A percentile compares a stretch with the other conserved stretches of the same genome.
Conservation (phyloP, 2,888 invertebrate species). For the Sinohyriopsis cumingii region DNA sequence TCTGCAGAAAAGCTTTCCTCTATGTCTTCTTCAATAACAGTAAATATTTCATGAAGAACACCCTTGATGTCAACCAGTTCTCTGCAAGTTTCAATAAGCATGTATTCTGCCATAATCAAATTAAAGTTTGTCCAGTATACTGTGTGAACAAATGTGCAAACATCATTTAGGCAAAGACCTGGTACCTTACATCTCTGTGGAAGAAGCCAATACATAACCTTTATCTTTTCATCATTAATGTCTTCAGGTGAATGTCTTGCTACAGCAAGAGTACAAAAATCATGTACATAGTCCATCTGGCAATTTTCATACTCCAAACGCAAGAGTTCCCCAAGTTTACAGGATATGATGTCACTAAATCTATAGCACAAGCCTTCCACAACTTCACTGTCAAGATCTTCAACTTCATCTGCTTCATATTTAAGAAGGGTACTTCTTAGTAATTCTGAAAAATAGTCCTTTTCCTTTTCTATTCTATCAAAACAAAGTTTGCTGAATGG, state of each 20-base stretch:
- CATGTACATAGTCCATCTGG: slow-evolving; percentile 22
- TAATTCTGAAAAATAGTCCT: slow-evolving; percentile 30
- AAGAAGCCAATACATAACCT: slow-evolving; percentile 10
- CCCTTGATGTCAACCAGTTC: not conserved
- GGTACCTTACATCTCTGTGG: slow-evolving; percentile 6
- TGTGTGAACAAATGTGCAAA: slow-evolving; percentile 4
- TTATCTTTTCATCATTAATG: not conserved
- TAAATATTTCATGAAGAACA: not conserved
- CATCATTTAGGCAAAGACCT: not conserved
- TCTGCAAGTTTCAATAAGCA: slow-evolving; percentile 10
- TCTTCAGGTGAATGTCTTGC: no score
- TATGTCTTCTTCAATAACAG: no score
- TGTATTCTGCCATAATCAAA: slow-evolving; percentile 10
- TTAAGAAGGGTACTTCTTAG: slow-evolving; percentile 20
- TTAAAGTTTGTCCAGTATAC: slow-evolving; percentile 11
- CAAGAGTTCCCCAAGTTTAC: slow-evolving; percentile 7
- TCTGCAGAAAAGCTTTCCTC: no score
- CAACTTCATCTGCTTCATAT: slow-evolving; percentile 33
- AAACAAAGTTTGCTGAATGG: slow-evolving; percentile 32
- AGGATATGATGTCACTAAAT: no score
- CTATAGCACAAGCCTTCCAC: slow-evolving; percentile 2
- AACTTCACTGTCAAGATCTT: slow-evolving; percentile 26
- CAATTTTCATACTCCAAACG: slow-evolving; percentile 5
- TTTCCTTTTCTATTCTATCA: slow-evolving; percentile 23
- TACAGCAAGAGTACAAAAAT: slow-evolving; percentile 20